Evolutionary conservation across 2,797 vertebrate genomes (phyloP), one percentile per base, ranked within the genome.

Genomic region (Morus bassanus): DNA sequence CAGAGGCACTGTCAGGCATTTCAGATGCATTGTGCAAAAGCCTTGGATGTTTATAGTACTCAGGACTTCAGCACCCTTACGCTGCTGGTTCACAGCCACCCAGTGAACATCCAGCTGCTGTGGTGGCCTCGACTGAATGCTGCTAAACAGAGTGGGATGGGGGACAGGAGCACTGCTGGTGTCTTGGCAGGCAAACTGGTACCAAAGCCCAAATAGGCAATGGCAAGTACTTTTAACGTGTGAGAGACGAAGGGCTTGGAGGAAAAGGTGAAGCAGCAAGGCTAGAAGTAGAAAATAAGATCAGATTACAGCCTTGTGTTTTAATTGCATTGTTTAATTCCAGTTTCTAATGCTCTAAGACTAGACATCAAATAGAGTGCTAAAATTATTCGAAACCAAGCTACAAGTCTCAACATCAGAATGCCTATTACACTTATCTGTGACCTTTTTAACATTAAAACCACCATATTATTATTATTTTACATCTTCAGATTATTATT

Each of bases 241-340:
- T 2, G 18, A 37, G 77, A 92, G 45, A 21, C 0, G 0, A 45
- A 92, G 84, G 56, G 59, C 90, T 88, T 1, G 3, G 69, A 91
- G 68, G 75, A 91, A 59, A 75, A 96, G 85, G 79, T 91, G 89
- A 96, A 95, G 85, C 87, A 89, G 89, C 18, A 30, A 85, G 65
- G 68, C 70, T 41, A 22, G 87, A 76, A 82, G 85, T 27, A 80
- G 91, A 70, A 94, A 85, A 91, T 53, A 78, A 60, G n/a, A 80
- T 91, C 84, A 94, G 76, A 94, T 91, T 96, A 85, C 65, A 90
- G 85, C 76, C 70, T 64, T 90, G 33, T 13, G 61, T 88, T 96
- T 95, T 91, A 96, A 95, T 96, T 93, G 94, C 92, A 43, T 31
- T 85, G 64, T 84, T 95, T 95, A 65, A 96, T 93, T 95, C 85